Evolutionary conservation across 2,113 vertebrate genomes (phyloP), one percentile per base, ranked within the genome.

Genomic region (Herpetotheres cachinnans): DNA sequence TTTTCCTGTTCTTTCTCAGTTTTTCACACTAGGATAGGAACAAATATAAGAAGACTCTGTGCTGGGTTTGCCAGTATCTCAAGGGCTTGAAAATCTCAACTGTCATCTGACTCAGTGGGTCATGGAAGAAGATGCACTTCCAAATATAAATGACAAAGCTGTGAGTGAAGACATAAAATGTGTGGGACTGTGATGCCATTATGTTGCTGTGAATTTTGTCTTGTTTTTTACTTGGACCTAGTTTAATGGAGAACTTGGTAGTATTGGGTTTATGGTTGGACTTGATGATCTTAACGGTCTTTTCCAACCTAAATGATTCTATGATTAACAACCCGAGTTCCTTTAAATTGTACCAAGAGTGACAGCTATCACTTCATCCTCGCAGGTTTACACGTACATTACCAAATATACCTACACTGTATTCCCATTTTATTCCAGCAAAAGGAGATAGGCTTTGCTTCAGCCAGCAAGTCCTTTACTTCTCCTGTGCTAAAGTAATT

Each of bases 401-500:
- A 47, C 26, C 32, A 71, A 91, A 71, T 59, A 74, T 22, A 63
- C 11, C 21, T 78, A 65, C 7, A 65, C 12, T 34, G 8, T 49
- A 74, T 70, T 93, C 71, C 59, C 70, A 50, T 59, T 69, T 83
- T 59, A 59, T 52, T 88, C 30, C 58, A 92, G 84, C 40, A 94
- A 96, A 96, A 89, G 16, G 47, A 54, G 36, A 65, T 26, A 82
- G 67, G 69, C 54, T 69, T 86, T 62, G 42, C 34, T 91, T 95
- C 69, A 63, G 16, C 65, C 82, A 96, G 30, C 42, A 72, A 94
- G 46, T 32, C 44, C 44, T 80, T 93, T 83, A 79, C 66, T 84
- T 82, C 65, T 86, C 72, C 56, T 84, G 19, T 65, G 29, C 52
- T 74, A 95, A 29, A 94, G 84, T 90, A 93, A 96, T 94, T 90